Base-by-base conservation (phyloP, 2,113 vertebrate species). In the Solenodon paradoxus region DNA sequence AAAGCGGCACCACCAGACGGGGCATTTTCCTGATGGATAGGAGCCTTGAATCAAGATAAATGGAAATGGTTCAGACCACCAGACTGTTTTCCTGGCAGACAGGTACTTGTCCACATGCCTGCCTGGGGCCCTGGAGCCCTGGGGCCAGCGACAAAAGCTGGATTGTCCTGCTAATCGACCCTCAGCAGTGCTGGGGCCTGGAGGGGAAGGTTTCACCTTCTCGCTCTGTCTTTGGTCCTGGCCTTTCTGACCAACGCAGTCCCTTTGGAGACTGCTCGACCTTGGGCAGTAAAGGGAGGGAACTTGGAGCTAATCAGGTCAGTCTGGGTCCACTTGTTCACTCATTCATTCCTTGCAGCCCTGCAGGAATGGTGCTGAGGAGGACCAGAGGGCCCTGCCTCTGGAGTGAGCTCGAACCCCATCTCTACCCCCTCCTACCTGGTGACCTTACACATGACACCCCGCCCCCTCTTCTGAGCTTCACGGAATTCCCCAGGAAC, bases 1-100 rank as follows among this genome's bases (percentile, higher is more conserved):
- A 26, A 49, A 72, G 92, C 80, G 90, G 71, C 79, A 28, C 1
- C 0, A 7, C 68, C 19, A 59, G 49, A 81, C 66, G 19, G 71
- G 75, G 69, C 42, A 2, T 47, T 86, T 92, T 53, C 86, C 82
- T 47, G 78, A 30, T 71, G 63, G 94, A 84, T 92, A 45, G 0
- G 13, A 75, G 89, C 26, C 0, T n/a, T 0, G 69, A 87, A 93
- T 87, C 93, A 96, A 94, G 96, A 96, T 92, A 92, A 96, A 96
- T 68, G 89, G 71, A 80, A 28, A 49, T 94, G 8, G 63, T 35
- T 88, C 72, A 55, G 51, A 61, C 57, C 92, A 55, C 74, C 61
- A 45, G 5, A 66, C 32, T 7, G 7, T 61, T 82, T 91, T 59
- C 59, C 57, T 66, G 75, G 93, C 63, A 83, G 85, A 51, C 26